A percentile compares a stretch with the other conserved stretches of the same genome.
Conservation (phyloP, 2,888 invertebrate genomes). For the Lordiphosa andalusiaca region DNA sequence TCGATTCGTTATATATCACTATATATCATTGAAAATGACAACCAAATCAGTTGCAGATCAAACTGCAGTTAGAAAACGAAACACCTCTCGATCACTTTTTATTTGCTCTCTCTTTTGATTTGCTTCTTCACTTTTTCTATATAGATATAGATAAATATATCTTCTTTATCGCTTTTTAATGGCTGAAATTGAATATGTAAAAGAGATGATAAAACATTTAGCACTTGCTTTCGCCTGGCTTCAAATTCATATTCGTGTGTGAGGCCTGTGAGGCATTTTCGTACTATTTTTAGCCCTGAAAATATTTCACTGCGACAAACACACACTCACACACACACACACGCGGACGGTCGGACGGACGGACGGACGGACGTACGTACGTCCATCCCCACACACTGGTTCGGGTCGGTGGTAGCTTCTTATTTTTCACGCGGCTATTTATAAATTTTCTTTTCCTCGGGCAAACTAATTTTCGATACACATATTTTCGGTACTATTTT, state of each 20-base stretch:
- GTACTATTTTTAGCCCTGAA: slow-evolving; percentile 62
- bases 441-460: slow-evolving; percentile 56
- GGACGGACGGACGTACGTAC: slow-evolving; percentile 13
- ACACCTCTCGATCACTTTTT: slow-evolving; percentile 70
- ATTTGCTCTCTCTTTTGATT: slow-evolving; percentile 49
- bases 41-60: slow-evolving; percentile 67
- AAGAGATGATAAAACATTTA: slow-evolving; percentile 29
- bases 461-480: slow-evolving; percentile 30
- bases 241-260: slow-evolving; percentile 53
- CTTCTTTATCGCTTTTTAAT: slow-evolving; percentile 66
- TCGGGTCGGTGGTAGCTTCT: slow-evolving; percentile 69
- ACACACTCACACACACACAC: slow-evolving; percentile 33
- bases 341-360: no score
- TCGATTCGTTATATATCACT: slow-evolving; percentile 81
- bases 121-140: slow-evolving; percentile 66
- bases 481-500: neutral
- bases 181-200: slow-evolving; percentile 64
- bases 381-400: slow-evolving; percentile 12
- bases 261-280: slow-evolving; percentile 52
- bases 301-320: slow-evolving; percentile 60
- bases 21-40: slow-evolving; percentile 78
- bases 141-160: slow-evolving; percentile 44
- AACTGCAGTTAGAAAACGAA: slow-evolving; percentile 63
- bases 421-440: slow-evolving; percentile 77
- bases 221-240: slow-evolving; percentile 39